Evolutionary conservation across 2,797 vertebrate genomes (phyloP).

Genomic region (Myioborus miniatus): DNA sequence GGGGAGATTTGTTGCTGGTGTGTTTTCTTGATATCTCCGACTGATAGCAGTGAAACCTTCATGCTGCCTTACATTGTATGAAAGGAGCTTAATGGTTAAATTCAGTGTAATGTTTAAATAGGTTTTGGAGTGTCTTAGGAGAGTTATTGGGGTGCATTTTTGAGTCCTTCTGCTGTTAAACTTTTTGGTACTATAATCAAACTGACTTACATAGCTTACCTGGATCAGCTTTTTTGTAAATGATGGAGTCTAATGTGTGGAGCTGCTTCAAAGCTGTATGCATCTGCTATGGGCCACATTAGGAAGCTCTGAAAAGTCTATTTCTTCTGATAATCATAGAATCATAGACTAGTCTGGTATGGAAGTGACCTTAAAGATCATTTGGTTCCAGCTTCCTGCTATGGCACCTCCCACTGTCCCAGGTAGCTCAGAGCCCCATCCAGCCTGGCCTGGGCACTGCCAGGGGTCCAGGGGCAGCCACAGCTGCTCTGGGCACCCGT

Average conservation of each 20-base stretch:
- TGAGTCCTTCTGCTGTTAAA: neutral
- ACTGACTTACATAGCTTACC: neutral
- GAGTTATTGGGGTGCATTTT: neutral
- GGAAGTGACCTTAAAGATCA: neutral
- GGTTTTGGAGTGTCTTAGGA: neutral
- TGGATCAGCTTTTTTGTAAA: neutral
- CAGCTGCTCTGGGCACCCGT: neutral
- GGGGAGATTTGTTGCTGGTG: neutral
- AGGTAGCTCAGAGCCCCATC: neutral
- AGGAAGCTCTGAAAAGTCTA: neutral
- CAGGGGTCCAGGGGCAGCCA: neutral
- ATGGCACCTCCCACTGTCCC: accelerated
- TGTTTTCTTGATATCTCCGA: neutral
- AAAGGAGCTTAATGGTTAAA: neutral
- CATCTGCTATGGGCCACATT: neutral
- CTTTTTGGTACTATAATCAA: neutral
- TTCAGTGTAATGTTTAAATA: neutral
- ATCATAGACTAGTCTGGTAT: neutral
- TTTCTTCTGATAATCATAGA: neutral
- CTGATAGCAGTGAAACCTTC: neutral
- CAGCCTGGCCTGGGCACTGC: neutral
- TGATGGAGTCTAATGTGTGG: neutral
- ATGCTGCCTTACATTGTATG: neutral
- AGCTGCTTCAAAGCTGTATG: neutral
- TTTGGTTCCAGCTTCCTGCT: neutral